phyloP scores from a whole-genome alignment of 2,797 vertebrate genomes.

The Iguana delicatissima region DNA sequence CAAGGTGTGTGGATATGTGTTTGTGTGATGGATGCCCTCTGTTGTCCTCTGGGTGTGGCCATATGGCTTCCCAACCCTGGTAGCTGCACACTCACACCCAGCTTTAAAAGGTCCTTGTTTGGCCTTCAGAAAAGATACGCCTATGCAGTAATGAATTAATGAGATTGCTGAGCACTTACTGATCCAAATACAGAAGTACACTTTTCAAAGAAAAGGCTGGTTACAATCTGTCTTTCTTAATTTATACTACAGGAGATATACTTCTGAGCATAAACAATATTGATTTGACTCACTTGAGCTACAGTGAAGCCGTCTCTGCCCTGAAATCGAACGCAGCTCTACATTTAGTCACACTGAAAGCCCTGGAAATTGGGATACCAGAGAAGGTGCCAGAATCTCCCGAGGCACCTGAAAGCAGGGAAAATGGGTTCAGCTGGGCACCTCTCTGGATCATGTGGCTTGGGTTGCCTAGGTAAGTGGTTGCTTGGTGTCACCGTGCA shows the following conservation, averaged over 20 bases:
- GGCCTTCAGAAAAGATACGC: background rate
- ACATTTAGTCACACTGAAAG: slow-evolving; percentile 84
- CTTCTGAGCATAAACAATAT: slow-evolving; percentile 92
- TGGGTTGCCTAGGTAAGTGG: slow-evolving; percentile 87
- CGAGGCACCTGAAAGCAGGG: slow-evolving; percentile 75
- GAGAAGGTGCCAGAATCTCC: slow-evolving; percentile 78
- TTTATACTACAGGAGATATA: slow-evolving; percentile 85
- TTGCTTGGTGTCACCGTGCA: background rate
- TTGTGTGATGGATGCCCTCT: too few species aligned
- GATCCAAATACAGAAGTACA: background rate
- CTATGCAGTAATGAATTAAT: background rate
- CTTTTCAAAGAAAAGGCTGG: background rate
- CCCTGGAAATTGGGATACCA: slow-evolving; percentile 85
- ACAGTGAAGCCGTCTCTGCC: slow-evolving; percentile 89
- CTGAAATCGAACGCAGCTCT: slow-evolving; percentile 92
- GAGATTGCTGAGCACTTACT: background rate
- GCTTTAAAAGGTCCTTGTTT: background rate
- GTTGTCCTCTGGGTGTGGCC: too few species aligned
- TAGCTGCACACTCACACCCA: too few species aligned
- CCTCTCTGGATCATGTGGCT: slow-evolving; percentile 93
- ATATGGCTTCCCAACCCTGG: too few species aligned
- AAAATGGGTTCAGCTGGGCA: slow-evolving; percentile 86
- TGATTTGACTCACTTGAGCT: slow-evolving; percentile 90
- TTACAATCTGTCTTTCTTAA: background rate
- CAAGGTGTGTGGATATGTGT: too few species aligned